Evolutionary conservation across 2,797 vertebrate species (phyloP).

Genomic region (Poeciliopsis presidionis): DNA sequence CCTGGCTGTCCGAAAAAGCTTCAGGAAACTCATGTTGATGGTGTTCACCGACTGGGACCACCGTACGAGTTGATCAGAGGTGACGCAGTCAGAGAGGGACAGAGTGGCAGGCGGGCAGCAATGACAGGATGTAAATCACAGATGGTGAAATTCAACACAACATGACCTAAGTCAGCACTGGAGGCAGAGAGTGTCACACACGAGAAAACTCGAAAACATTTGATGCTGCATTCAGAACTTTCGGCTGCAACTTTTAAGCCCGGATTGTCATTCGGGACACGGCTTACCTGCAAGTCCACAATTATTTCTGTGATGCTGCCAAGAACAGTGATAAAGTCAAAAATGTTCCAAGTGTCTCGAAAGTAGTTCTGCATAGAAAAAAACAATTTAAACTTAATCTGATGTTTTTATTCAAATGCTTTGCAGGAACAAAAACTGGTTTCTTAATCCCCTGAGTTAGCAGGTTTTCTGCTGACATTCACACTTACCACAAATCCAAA

Average conservation of each 20-base stretch:
- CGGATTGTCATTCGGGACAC: slow-evolving; percentile 36
- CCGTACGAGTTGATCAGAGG: slow-evolving; percentile 26
- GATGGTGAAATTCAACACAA: slow-evolving; percentile 65
- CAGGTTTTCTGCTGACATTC: neutral
- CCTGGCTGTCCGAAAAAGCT: slow-evolving; percentile 94
- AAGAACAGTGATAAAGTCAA: slow-evolving; percentile 98
- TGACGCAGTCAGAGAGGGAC: slow-evolving; percentile 23
- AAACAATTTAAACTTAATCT: neutral
- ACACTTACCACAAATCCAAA: slow-evolving; percentile 93
- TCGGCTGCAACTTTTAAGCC: slow-evolving; percentile 35
- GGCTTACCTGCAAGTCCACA: slow-evolving; percentile 93
- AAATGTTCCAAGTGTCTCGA: slow-evolving; percentile 99
- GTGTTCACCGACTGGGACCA: slow-evolving; percentile 89
- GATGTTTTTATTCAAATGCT: neutral
- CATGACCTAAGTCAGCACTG: slow-evolving; percentile 57
- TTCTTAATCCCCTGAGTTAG: neutral
- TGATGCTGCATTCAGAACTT: slow-evolving; percentile 8
- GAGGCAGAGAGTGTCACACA: slow-evolving; percentile 50
- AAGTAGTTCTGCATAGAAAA: slow-evolving; percentile 91
- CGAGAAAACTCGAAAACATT: slow-evolving; percentile 40
- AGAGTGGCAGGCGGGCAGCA: slow-evolving; percentile 54
- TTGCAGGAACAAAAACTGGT: neutral
- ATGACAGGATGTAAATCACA: slow-evolving; percentile 61
- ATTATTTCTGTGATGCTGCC: slow-evolving; percentile 98
- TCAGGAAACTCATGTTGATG: slow-evolving; percentile 99